These are phyloP conservation scores for Gobio occitaniae DNA, from an alignment of 2,797 vertebrate species.

Conservation along the genomic window DNA sequence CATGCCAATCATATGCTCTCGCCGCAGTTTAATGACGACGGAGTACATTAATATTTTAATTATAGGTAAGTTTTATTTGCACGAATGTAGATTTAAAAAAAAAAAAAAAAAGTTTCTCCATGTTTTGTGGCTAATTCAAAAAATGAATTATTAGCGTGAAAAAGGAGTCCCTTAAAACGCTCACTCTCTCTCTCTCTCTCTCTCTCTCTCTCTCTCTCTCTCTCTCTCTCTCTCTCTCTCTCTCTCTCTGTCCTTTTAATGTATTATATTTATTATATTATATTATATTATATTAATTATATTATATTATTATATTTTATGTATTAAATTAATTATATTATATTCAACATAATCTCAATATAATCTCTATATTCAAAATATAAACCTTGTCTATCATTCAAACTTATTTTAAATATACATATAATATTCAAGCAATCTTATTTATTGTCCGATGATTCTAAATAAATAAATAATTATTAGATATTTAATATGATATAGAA, in stretches of 20 bases:
- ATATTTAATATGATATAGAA: background rate
- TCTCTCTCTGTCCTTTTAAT: too few relatives aligned
- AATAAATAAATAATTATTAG: background rate
- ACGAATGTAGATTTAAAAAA: background rate
- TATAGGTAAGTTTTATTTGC: background rate
- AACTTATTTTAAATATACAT: background rate
- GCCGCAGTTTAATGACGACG: background rate
- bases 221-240: too few relatives aligned
- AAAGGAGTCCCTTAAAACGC: background rate
- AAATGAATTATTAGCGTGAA: background rate
- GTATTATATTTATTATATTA: too few relatives aligned
- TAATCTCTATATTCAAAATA: too few relatives aligned
- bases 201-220: too few relatives aligned
- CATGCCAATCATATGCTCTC: background rate
- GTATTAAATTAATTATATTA: background rate
- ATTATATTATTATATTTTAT: too few relatives aligned
- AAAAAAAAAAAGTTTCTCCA: background rate
- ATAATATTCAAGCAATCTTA: background rate
- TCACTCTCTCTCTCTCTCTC: too few relatives aligned
- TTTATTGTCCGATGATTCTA: too few relatives aligned
- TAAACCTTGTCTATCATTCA: background rate
- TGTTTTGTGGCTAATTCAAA: background rate
- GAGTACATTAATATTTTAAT: background rate
- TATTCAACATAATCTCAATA: too few relatives aligned
- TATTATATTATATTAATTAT: too few relatives aligned